phyloP scores from a whole-genome alignment of 1,140 invertebrate genomes.

The Hermetia illucens region DNA sequence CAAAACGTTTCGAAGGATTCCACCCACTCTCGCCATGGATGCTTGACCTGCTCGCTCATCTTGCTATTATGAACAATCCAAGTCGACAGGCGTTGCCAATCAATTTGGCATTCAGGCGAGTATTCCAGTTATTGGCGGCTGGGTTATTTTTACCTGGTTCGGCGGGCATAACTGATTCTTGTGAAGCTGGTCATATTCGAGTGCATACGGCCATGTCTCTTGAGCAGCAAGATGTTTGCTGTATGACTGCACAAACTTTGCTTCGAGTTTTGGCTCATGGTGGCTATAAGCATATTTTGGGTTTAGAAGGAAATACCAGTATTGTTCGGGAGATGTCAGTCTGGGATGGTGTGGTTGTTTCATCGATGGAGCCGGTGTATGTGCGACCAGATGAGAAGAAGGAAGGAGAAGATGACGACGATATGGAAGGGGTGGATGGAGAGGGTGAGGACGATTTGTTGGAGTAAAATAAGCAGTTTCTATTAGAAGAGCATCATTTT shows the following conservation, averaged over 20 bases:
- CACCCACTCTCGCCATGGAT: slow-evolving; percentile 90
- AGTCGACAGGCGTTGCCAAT: slow-evolving; percentile 82
- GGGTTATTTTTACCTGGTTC: slow-evolving; percentile 92
- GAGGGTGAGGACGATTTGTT: slow-evolving; percentile 29
- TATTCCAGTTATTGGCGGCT: slow-evolving; percentile 81
- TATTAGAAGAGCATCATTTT: no score
- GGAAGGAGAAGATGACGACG: slow-evolving; percentile 34
- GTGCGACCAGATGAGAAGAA: slow-evolving; percentile 43
- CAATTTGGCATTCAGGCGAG: slow-evolving; percentile 73
- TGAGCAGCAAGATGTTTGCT: slow-evolving; percentile 91
- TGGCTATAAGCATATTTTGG: slow-evolving; percentile 81
- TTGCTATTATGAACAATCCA: slow-evolving; percentile 94
- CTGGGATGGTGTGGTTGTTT: slow-evolving; percentile 89
- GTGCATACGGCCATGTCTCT: slow-evolving; percentile 84
- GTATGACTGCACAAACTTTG: slow-evolving; percentile 76
- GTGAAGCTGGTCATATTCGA: slow-evolving; percentile 74
- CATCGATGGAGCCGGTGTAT: slow-evolving; percentile 81
- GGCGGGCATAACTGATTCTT: slow-evolving; percentile 87
- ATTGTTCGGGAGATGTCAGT: slow-evolving; percentile 78
- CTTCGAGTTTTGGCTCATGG: slow-evolving; percentile 80
- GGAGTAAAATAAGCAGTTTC: no score
- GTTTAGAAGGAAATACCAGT: slow-evolving; percentile 49
- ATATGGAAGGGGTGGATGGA: slow-evolving; percentile 34
- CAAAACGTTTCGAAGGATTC: slow-evolving; percentile 77
- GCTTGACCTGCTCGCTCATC: slow-evolving; percentile 89